Conservation (phyloP, 2,113 vertebrate genomes). For the Erinaceus europaeus region DNA sequence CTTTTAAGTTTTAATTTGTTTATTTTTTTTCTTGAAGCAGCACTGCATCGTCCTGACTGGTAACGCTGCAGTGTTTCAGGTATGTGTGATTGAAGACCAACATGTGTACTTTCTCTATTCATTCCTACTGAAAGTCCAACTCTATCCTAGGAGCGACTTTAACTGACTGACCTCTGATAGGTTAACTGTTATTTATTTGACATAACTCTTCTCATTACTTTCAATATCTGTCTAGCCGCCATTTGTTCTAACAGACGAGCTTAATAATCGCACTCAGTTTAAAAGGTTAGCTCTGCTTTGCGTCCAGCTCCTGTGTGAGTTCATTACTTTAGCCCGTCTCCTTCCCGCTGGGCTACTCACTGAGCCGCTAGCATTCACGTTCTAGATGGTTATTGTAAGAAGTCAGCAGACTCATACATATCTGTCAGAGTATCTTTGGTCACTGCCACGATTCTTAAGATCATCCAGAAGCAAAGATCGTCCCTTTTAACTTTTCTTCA, state of each 20-base stretch:
- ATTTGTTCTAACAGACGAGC: not conserved
- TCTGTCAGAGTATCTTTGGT: not conserved
- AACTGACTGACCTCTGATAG: not conserved
- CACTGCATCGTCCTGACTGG: no score
- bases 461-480: not conserved
- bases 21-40: no score
- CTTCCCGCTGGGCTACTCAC: not conserved
- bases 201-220: not conserved
- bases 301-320: not conserved
- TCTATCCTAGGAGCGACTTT: no score
- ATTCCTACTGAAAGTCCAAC: no score
- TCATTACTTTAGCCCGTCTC: not conserved
- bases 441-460: not conserved
- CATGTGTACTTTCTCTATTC: no score
- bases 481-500: not conserved
- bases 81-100: no score
- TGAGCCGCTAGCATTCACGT: not conserved
- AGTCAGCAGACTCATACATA: not conserved
- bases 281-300: not conserved
- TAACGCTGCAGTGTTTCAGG: no score
- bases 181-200: not conserved
- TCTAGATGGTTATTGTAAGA: not conserved
- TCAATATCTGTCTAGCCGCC: not conserved
- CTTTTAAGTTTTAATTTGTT: no score
- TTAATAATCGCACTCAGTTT: not conserved